phyloP scores from a whole-genome alignment of 2,113 vertebrate genomes.

The Paracanthobrama guichenoti region DNA sequence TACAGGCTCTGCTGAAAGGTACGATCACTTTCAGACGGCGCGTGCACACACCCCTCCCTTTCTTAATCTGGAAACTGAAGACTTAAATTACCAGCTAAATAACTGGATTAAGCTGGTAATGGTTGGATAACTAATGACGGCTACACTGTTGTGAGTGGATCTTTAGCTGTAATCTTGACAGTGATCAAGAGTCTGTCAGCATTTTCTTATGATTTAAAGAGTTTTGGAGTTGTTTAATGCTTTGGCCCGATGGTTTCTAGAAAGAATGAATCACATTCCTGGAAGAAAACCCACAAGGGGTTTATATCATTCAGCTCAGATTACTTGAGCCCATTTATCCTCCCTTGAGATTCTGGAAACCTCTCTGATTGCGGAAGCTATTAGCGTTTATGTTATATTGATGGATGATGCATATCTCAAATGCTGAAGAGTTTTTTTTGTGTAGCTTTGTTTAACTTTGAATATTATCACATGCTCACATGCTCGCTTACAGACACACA shows the following conservation, averaged over 20 bases:
- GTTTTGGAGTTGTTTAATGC: neutral
- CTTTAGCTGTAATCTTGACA: too few species aligned
- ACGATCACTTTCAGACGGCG: too few species aligned
- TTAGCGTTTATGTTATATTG: neutral
- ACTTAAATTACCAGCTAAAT: too few species aligned
- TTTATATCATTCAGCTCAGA: neutral
- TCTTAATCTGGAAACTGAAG: neutral
- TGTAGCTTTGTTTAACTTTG: neutral
- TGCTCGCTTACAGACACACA: neutral
- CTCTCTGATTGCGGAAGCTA: constrained; percentile 1
- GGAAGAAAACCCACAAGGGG: too few species aligned
- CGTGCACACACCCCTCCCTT: too few species aligned
- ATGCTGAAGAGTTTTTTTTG: neutral
- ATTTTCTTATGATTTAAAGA: neutral
- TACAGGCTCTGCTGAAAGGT: constrained; percentile 95
- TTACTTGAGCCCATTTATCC: neutral
- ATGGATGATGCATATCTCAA: neutral
- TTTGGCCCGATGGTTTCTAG: neutral
- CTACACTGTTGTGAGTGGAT: too few species aligned
- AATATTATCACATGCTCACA: neutral
- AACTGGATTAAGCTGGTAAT: neutral
- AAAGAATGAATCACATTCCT: neutral
- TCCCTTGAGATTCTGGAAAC: neutral
- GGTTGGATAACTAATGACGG: neutral
- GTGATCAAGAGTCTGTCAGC: neutral